Base-by-base conservation (phyloP, 2,113 vertebrate genomes). In the Gracilinanus agilis region DNA sequence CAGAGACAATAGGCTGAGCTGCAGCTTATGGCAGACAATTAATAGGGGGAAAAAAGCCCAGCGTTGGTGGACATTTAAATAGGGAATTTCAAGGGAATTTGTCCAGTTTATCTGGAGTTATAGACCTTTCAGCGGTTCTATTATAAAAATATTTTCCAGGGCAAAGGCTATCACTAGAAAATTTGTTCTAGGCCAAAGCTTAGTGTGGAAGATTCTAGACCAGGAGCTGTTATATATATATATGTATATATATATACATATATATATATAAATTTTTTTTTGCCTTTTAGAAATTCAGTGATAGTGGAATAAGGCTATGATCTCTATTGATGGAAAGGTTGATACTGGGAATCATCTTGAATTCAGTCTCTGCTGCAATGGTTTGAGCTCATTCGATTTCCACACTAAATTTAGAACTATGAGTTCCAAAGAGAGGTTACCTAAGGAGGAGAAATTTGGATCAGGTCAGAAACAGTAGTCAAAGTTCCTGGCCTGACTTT, bases 151-250 rank as follows among this genome's bases (percentile, higher is more conserved):
- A 96, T 94, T 95, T 94, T 97, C 56, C 95, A 95, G 96, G 92
- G 97, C 95, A 98, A 97, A 94, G 93, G 98, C 49, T 53, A 83
- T 93, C 83, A 90, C 11, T 91, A 34, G 95, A 94, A 97, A 95
- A 96, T 98, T 98, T 97, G 92, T 95, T 98, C 3, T 90, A 93
- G 94, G 94, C 95, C 96, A 97, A 95, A 96, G 61, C 4, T 24
- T 95, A 96, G 54, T 93, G 93, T 95, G 54, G 53, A 96, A 92
- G 55, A 67, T 95, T 95, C 93, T 95, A 97, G 95, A 55, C 92
- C 89, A 97, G 92, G 54, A 98, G 75, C 90, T 97, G 89, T 97
- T 98, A 96, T 97, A 21, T 49, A 49, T 49, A 49, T 49, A 3
- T 49, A n/a, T n/a, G n/a, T n/a, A n/a, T n/a, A n/a, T n/a, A n/a